A percentile compares a stretch with the other conserved stretches of the same genome.
These are phyloP conservation scores for Umimayanthus chanpuru DNA, from an alignment of 92 coral and sea anemone species.

Conservation along the genomic window DNA sequence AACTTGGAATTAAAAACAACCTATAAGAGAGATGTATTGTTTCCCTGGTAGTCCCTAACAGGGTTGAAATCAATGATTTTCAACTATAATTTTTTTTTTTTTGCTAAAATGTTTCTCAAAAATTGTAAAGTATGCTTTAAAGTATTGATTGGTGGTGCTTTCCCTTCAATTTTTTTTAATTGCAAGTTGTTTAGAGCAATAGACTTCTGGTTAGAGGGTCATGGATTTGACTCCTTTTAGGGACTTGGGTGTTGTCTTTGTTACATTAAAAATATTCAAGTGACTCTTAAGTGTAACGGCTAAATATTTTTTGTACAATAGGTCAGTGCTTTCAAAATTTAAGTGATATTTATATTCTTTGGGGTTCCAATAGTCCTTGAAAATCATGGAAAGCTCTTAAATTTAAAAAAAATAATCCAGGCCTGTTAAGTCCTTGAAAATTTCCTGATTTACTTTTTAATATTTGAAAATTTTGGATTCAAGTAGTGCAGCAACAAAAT, in stretches of 20 bases:
- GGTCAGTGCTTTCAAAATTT: not conserved
- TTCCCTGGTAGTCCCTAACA: too few relatives aligned
- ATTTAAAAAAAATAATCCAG: not conserved
- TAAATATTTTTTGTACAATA: not conserved
- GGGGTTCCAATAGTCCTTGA: constrained; percentile 6
- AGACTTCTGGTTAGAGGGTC: not conserved
- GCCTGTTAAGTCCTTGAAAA: constrained; percentile 2
- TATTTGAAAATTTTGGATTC: constrained; percentile 5
- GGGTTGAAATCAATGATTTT: too few relatives aligned
- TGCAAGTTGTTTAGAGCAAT: too few relatives aligned
- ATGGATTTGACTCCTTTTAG: constrained; percentile 2
- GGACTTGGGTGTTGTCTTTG: not conserved
- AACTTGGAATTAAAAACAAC: not conserved
- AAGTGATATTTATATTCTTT: constrained; percentile 4
- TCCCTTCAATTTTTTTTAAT: too few relatives aligned
- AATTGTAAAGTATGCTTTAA: too few relatives aligned
- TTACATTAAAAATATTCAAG: constrained; percentile 4
- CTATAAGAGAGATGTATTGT: too few relatives aligned
- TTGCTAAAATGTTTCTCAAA: too few relatives aligned
- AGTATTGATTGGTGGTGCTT: too few relatives aligned
- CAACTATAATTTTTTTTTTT: too few relatives aligned
- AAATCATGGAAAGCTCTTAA: constrained; percentile 6
- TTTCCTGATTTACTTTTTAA: not conserved
- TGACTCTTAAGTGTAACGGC: not conserved
- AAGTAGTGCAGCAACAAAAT: constrained; percentile 1